phyloP scores from a whole-genome alignment of 2,113 vertebrate species.

The Solea senegalensis region DNA sequence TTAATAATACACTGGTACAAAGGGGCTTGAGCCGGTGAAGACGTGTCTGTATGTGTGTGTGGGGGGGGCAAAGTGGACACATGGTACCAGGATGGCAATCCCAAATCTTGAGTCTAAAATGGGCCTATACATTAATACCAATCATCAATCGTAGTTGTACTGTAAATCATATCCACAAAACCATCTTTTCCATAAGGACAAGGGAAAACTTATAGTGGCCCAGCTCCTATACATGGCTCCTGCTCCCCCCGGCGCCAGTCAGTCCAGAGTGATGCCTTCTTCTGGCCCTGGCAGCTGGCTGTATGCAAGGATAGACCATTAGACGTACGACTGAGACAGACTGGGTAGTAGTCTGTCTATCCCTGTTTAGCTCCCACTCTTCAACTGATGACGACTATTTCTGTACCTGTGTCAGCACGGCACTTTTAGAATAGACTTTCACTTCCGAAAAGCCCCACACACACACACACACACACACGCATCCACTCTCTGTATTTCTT shows the following conservation, averaged over 20 bases:
- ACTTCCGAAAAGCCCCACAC: constrained; percentile 28
- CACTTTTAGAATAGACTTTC: constrained; percentile 53
- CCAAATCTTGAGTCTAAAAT: constrained; percentile 31
- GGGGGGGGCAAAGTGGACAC: constrained; percentile 23
- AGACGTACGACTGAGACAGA: constrained; percentile 45
- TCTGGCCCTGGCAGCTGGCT: constrained; percentile 63
- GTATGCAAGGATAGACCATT: constrained; percentile 32
- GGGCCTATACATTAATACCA: constrained; percentile 52
- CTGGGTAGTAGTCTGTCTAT: constrained; percentile 42
- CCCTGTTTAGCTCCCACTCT: constrained; percentile 54
- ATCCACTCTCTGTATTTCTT: background rate
- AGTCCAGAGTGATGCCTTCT: constrained; percentile 66
- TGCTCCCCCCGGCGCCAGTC: constrained; percentile 58
- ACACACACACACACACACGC: background rate
- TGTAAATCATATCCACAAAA: constrained; percentile 60
- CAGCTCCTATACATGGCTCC: constrained; percentile 62
- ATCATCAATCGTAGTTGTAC: constrained; percentile 73
- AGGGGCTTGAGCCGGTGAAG: constrained; percentile 8
- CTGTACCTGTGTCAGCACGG: constrained; percentile 46
- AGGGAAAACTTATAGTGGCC: constrained; percentile 40
- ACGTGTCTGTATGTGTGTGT: constrained; percentile 35
- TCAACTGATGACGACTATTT: constrained; percentile 61
- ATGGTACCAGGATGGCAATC: constrained; percentile 61
- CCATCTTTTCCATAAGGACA: constrained; percentile 51
- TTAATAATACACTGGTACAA: constrained; percentile 52